phyloP scores from a whole-genome alignment of 1,140 invertebrate genomes.

The Drosophila tropicalis region DNA sequence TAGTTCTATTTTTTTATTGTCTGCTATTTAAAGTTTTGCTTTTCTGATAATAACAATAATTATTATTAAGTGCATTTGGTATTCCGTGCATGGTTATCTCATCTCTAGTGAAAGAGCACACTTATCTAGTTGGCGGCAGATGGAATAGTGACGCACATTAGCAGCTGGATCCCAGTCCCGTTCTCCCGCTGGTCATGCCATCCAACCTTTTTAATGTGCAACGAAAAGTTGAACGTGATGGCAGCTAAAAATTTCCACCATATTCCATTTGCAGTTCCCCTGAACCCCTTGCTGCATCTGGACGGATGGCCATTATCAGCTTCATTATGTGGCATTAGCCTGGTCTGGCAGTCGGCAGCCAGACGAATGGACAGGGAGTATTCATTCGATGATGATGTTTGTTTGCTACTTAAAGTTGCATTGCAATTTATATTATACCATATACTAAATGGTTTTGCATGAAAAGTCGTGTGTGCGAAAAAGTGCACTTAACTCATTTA shows the following conservation, averaged over 20 bases:
- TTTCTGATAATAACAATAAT: slow-evolving; percentile 7
- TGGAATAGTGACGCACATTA: slow-evolving; percentile 68
- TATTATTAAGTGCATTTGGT: slow-evolving; percentile 4
- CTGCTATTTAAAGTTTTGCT: neutral
- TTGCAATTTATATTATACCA: slow-evolving; percentile 58
- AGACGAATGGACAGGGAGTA: neutral
- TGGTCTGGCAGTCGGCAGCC: slow-evolving; percentile 2
- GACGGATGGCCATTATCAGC: slow-evolving; percentile 73
- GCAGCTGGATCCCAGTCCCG: slow-evolving; percentile 16
- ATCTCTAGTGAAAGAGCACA: slow-evolving; percentile 5
- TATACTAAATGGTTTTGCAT: too few species aligned
- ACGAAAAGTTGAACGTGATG: slow-evolving; percentile 68
- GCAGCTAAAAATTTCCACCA: slow-evolving; percentile 32
- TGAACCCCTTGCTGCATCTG: neutral
- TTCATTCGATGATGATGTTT: slow-evolving; percentile 33
- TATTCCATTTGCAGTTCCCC: slow-evolving; percentile 38
- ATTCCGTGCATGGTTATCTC: neutral
- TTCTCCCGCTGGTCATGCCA: neutral
- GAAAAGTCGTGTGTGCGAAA: slow-evolving; percentile 42
- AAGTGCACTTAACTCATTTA: slow-evolving; percentile 61
- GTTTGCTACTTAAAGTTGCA: slow-evolving; percentile 72
- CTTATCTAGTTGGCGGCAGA: slow-evolving; percentile 37
- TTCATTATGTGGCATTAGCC: slow-evolving; percentile 79
- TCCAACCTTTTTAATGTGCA: slow-evolving; percentile 53
- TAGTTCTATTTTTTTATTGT: neutral